phyloP scores from a whole-genome alignment of 92 coral and sea anemone genomes.

The Epizoanthus ramosus region DNA sequence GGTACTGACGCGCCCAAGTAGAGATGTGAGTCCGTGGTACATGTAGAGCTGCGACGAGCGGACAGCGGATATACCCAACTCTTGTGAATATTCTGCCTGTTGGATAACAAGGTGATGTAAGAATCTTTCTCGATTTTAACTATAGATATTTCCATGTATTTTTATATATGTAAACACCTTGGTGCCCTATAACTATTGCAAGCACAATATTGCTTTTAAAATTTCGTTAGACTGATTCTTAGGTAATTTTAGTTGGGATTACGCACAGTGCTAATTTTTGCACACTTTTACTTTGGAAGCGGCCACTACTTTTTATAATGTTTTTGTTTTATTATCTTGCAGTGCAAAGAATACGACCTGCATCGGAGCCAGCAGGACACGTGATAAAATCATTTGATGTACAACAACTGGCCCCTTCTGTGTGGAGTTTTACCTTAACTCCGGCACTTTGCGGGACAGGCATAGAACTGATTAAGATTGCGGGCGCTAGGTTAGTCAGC shows the following conservation, averaged over 20 bases:
- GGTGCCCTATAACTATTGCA: no score
- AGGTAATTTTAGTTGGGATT: no score
- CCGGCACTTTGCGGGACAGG: slow-evolving; percentile 81
- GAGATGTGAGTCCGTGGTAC: not conserved
- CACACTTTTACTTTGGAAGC: no score
- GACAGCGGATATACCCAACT: slow-evolving; percentile 8
- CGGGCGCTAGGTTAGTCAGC: slow-evolving; percentile 53
- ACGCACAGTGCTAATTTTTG: no score
- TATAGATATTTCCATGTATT: not conserved
- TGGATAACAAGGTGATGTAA: not conserved
- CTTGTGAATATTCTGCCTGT: slow-evolving; percentile 18
- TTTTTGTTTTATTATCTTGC: not conserved
- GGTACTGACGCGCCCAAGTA: not conserved
- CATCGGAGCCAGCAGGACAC: slow-evolving; percentile 79
- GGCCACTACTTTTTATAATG: no score
- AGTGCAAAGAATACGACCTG: slow-evolving; percentile 64
- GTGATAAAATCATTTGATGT: slow-evolving; percentile 67
- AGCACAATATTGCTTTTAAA: no score
- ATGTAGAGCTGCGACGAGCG: slow-evolving; percentile 12
- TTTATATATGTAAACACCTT: not conserved
- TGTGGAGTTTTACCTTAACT: slow-evolving; percentile 62
- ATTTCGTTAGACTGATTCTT: no score
- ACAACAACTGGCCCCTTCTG: slow-evolving; percentile 60
- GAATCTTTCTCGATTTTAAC: not conserved
- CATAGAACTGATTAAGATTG: slow-evolving; percentile 65